Evolutionary conservation across 2,888 invertebrate species (phyloP).

Genomic region (Caradrina clavipalpis): DNA sequence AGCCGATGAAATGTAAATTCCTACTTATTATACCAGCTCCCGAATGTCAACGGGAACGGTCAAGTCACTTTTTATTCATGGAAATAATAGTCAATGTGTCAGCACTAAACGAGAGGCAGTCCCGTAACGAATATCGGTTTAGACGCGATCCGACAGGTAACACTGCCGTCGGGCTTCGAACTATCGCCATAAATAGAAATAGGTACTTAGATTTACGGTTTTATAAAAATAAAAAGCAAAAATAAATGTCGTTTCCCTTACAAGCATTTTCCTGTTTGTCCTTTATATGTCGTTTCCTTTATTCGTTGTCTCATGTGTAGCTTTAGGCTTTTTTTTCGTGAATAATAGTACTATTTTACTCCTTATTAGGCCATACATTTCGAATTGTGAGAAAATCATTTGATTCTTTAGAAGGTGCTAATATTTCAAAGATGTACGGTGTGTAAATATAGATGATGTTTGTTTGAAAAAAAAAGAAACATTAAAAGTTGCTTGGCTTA

Average conservation of each 20-base stretch:
- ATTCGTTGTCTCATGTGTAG: not conserved
- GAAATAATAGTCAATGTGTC: slow-evolving; percentile 81
- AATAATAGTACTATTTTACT: not conserved
- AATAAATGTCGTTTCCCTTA: slow-evolving; percentile 45
- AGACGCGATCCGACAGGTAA: slow-evolving; percentile 62
- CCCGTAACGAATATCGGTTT: slow-evolving; percentile 66
- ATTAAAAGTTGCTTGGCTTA: too few relatives aligned
- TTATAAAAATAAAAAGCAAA: slow-evolving; percentile 32
- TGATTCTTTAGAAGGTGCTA: not conserved
- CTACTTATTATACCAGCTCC: slow-evolving; percentile 80
- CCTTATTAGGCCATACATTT: not conserved
- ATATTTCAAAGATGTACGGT: too few relatives aligned
- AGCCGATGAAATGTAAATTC: slow-evolving; percentile 80
- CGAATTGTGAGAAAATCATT: not conserved
- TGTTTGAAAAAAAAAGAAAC: not conserved
- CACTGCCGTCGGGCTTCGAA: slow-evolving; percentile 43
- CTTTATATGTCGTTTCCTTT: slow-evolving; percentile 5
- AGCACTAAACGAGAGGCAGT: slow-evolving; percentile 69
- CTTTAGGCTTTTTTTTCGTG: not conserved
- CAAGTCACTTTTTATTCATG: slow-evolving; percentile 83
- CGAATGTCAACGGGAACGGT: slow-evolving; percentile 79
- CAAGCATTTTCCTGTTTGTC: slow-evolving; percentile 41
- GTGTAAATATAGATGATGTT: too few relatives aligned
- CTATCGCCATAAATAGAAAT: slow-evolving; percentile 49
- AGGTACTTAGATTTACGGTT: slow-evolving; percentile 23